phyloP scores from a whole-genome alignment of 2,888 invertebrate species.

The Venusia cambrica region DNA sequence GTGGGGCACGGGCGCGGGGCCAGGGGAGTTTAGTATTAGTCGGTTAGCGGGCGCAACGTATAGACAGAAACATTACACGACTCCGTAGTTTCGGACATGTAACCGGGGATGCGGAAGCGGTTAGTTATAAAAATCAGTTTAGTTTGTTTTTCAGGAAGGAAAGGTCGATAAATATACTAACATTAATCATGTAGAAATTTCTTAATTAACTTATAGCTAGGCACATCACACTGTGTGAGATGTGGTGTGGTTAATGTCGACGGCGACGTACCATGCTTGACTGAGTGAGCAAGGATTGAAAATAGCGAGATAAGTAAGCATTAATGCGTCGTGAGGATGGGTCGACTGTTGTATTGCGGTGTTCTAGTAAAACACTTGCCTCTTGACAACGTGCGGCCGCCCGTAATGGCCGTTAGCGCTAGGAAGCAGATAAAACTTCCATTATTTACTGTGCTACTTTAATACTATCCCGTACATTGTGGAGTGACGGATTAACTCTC shows the following conservation, averaged over 20 bases:
- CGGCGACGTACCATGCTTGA: constrained; percentile 53
- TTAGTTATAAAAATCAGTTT: constrained; percentile 38
- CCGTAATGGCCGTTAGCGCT: constrained; percentile 81
- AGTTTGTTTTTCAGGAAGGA: constrained; percentile 88
- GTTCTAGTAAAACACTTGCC: constrained; percentile 81
- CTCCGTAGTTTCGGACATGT: constrained; percentile 46
- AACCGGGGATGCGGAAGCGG: constrained; percentile 48
- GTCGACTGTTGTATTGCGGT: constrained; percentile 68
- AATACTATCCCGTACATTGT: constrained; percentile 6
- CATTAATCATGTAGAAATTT: constrained; percentile 77
- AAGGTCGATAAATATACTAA: constrained; percentile 91
- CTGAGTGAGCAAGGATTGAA: constrained; percentile 56
- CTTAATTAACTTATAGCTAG: constrained; percentile 53
- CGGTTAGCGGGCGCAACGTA: constrained; percentile 76
- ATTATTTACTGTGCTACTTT: constrained; percentile 39
- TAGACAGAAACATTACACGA: constrained; percentile 63
- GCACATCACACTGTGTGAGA: constrained; percentile 49
- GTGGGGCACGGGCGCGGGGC: constrained; percentile 41
- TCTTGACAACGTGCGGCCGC: constrained; percentile 79
- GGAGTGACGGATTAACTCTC: constrained; percentile 3
- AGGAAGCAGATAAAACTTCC: constrained; percentile 68
- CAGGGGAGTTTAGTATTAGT: constrained; percentile 75
- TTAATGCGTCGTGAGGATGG: constrained; percentile 79
- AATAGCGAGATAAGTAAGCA: constrained; percentile 75
- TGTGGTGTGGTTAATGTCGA: too few species aligned